Percentiles rank a stretch among this genome's conserved stretches.
These are phyloP conservation scores for Hymenochirus boettgeri DNA, from an alignment of 2,113 vertebrate genomes.

Conservation along the genomic window DNA sequence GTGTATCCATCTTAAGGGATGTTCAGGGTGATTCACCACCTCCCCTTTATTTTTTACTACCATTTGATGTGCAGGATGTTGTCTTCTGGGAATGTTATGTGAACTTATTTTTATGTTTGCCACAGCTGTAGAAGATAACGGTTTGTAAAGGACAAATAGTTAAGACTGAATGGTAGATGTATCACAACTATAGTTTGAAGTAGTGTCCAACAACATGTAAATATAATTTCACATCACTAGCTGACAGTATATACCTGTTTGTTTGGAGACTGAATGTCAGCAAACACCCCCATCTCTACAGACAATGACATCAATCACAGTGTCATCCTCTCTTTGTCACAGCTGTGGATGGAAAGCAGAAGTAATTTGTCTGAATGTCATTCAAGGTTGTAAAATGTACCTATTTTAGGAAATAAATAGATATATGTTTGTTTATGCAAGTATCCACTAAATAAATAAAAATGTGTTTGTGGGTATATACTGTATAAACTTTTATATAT, in stretches of 20 bases:
- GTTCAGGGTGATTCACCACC: too few species aligned
- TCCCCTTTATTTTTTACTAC: too few species aligned
- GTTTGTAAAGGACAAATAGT: too few species aligned
- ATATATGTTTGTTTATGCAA: too few species aligned
- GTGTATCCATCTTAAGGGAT: too few species aligned
- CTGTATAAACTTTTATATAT: background rate
- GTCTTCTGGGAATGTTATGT: too few species aligned
- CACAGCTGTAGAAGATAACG: too few species aligned
- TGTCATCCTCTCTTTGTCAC: slow-evolving; percentile 52
- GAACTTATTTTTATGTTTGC: too few species aligned
- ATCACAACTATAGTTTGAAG: slow-evolving; percentile 3
- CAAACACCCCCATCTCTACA: slow-evolving; percentile 32
- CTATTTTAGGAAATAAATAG: too few species aligned
- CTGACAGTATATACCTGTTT: slow-evolving; percentile 34
- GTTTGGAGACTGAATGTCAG: slow-evolving; percentile 38
- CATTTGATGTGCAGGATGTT: too few species aligned
- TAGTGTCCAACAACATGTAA: slow-evolving; percentile 22
- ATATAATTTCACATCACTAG: slow-evolving; percentile 32
- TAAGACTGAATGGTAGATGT: too few species aligned
- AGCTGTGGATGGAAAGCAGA: slow-evolving; percentile 52
- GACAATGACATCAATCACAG: slow-evolving; percentile 58
- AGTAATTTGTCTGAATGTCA: slow-evolving; percentile 62
- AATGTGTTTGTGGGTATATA: background rate
- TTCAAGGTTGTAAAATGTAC: slow-evolving; percentile 42
- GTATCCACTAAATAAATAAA: too few species aligned